phyloP scores from a whole-genome alignment of 1,140 invertebrate genomes.

The Zaprionus kolodkinae region DNA sequence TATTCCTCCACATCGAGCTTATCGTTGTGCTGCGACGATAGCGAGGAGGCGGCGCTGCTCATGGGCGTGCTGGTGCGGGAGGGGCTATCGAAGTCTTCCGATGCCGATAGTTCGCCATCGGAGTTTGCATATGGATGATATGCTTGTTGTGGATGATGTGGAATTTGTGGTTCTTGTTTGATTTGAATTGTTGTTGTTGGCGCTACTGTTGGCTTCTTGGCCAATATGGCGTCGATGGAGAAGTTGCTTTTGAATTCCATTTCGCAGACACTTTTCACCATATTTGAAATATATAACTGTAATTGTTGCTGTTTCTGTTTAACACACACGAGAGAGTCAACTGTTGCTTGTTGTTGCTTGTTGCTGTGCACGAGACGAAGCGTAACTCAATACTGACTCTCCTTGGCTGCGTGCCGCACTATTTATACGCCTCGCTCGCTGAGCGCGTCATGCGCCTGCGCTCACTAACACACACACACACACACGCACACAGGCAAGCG shows the following conservation, averaged over 20 bases:
- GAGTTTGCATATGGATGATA: slow-evolving; percentile 80
- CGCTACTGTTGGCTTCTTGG: slow-evolving; percentile 74
- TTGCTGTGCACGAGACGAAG: slow-evolving; percentile 49
- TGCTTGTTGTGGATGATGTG: slow-evolving; percentile 45
- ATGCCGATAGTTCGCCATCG: slow-evolving; percentile 71
- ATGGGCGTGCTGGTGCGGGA: slow-evolving; percentile 79
- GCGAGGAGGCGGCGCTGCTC: slow-evolving; percentile 75
- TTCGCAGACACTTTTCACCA: slow-evolving; percentile 79
- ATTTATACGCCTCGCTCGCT: slow-evolving; percentile 63
- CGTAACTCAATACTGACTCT: slow-evolving; percentile 72
- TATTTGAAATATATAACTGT: slow-evolving; percentile 31
- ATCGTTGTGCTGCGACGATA: slow-evolving; percentile 68
- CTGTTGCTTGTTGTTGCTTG: slow-evolving; percentile 39
- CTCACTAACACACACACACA: slow-evolving; percentile 35
- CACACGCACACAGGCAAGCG: background rate
- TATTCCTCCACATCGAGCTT: slow-evolving; percentile 77
- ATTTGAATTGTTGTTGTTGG: slow-evolving; percentile 39
- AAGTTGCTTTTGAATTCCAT: slow-evolving; percentile 87
- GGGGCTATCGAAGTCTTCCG: slow-evolving; percentile 77
- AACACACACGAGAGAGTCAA: slow-evolving; percentile 45
- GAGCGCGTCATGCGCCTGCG: slow-evolving; percentile 26
- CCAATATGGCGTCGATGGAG: slow-evolving; percentile 89
- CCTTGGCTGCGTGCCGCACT: slow-evolving; percentile 43
- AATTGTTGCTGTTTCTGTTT: background rate
- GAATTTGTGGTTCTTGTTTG: slow-evolving; percentile 56